These are phyloP conservation scores for Psilopogon haemacephalus DNA, from an alignment of 2,113 vertebrate genomes.

Conservation along the genomic window DNA sequence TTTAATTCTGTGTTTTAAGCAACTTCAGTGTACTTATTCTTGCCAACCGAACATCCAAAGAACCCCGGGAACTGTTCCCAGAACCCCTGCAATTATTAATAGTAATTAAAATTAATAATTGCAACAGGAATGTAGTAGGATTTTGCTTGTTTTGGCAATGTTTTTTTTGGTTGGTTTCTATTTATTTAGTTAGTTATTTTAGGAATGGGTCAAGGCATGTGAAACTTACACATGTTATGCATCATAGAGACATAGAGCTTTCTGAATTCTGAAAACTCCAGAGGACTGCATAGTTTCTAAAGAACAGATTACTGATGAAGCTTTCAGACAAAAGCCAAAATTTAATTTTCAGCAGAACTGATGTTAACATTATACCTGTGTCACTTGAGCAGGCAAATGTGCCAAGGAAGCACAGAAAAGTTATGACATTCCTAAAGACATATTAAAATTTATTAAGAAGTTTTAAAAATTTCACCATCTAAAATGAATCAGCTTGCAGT, in stretches of 20 bases:
- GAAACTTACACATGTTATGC: conserved; percentile 9
- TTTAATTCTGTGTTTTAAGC: no score
- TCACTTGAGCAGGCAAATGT: not conserved
- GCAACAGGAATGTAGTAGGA: not conserved
- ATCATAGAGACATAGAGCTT: not conserved
- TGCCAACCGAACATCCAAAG: no score
- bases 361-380: conserved; percentile 53
- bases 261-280: conserved; percentile 36
- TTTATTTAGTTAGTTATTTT: not conserved
- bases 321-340: conserved; percentile 56
- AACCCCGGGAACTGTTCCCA: no score
- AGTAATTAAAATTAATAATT: no score
- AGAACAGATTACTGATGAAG: conserved; percentile 42
- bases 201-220: not conserved
- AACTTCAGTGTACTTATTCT: no score
- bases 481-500: conserved; percentile 27
- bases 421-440: conserved; percentile 14
- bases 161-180: not conserved
- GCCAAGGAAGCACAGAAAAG: conserved; percentile 48
- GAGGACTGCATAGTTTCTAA: conserved; percentile 23
- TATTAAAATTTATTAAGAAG: conserved; percentile 49
- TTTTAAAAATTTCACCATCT: conserved; percentile 36
- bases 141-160: not conserved
- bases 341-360: conserved; percentile 33
- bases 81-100: no score